Conservation (phyloP, 2,888 invertebrate species). For the Gerris lacustris region DNA sequence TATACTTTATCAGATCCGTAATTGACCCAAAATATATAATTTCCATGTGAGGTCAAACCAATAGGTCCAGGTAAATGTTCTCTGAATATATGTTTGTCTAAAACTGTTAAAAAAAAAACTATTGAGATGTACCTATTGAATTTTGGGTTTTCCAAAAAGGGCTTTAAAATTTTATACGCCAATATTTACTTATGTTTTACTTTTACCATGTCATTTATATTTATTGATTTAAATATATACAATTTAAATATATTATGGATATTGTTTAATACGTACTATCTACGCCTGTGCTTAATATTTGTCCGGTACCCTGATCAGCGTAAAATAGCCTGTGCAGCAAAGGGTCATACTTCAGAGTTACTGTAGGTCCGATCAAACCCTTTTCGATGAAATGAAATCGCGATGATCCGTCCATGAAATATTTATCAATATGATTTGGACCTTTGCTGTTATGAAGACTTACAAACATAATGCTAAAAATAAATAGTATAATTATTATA, state of each 20-base stretch:
- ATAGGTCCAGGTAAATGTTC: conserved; percentile 39
- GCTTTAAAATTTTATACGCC: too few relatives aligned
- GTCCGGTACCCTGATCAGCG: conserved; percentile 52
- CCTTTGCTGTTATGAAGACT: conserved; percentile 36
- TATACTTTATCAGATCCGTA: conserved; percentile 44
- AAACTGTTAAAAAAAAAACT: conserved; percentile 32
- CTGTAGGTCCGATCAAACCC: conserved; percentile 41
- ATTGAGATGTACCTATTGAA: too few relatives aligned
- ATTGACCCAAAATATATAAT: conserved; percentile 58
- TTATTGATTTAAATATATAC: too few relatives aligned
- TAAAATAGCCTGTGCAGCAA: conserved; percentile 50
- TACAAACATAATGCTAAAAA: conserved; percentile 51
- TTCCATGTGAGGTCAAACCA: conserved; percentile 47
- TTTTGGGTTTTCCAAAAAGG: too few relatives aligned
- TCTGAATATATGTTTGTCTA: conserved; percentile 37
- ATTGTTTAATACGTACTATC: conserved; percentile 39
- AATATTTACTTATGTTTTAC: too few relatives aligned
- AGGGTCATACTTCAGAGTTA: conserved; percentile 46
- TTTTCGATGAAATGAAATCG: conserved; percentile 38
- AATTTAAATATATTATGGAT: too few relatives aligned
- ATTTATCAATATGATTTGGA: conserved; percentile 49
- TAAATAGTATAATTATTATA: conserved; percentile 17
- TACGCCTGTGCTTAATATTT: conserved; percentile 51
- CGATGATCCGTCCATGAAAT: conserved; percentile 51
- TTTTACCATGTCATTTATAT: too few relatives aligned